Percentiles rank a stretch among this genome's conserved stretches.
Conservation (phyloP, 1,140 invertebrate species). For the Pogonus chalceus region DNA sequence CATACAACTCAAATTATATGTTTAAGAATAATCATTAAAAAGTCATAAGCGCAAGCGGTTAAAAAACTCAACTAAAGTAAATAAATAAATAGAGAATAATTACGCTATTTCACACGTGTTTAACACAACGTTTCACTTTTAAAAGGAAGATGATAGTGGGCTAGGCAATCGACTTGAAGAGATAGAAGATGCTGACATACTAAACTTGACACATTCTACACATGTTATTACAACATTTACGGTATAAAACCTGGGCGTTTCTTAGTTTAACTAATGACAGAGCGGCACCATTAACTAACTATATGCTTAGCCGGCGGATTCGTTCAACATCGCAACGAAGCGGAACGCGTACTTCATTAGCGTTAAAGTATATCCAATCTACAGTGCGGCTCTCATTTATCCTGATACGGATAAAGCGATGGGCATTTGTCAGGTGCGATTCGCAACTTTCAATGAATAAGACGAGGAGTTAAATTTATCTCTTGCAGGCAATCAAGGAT, state of each 20-base stretch:
- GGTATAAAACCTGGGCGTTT: constrained; percentile 24
- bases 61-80: too few species aligned
- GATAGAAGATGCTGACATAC: constrained; percentile 13
- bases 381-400: too few species aligned
- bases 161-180: too few species aligned
- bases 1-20: too few species aligned
- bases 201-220: constrained; percentile 23
- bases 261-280: constrained; percentile 22
- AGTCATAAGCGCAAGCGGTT: too few species aligned
- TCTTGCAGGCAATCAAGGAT: neutral
- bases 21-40: too few species aligned
- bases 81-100: too few species aligned
- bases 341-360: neutral
- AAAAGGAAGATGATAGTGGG: too few species aligned
- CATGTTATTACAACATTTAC: constrained; percentile 21
- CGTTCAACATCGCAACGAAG: neutral
- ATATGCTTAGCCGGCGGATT: constrained; percentile 5
- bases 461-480: neutral
- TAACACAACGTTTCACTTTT: too few species aligned
- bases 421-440: constrained; percentile 1
- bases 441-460: neutral
- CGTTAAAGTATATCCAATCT: too few species aligned
- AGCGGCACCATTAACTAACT: constrained; percentile 8
- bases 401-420: neutral
- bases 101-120: too few species aligned